Evolutionary conservation across 2,113 vertebrate species (phyloP), one percentile per base, ranked within the genome.

Genomic region (Thermophis baileyi): DNA sequence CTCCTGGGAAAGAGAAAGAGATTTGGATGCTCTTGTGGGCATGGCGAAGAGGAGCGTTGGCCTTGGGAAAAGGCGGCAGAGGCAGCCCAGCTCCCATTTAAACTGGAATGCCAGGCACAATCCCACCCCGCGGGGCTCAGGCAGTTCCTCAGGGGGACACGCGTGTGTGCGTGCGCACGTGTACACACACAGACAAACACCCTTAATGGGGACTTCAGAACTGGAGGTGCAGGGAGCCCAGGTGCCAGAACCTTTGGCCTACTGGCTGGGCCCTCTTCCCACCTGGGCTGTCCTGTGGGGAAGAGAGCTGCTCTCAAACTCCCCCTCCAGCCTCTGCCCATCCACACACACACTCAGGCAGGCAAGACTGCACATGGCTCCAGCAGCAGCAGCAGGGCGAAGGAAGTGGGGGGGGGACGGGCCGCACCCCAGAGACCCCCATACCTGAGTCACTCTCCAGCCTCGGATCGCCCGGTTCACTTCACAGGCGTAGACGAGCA

Each of bases 401-500:
- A 69, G 12, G 30, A 16, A 69, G 30, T 22, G 6, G 22, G 53
- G 53, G 24, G 57, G 25, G 57, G 0, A 9, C 7, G 24, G 24
- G 55, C 60, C 12, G 1, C 60, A n/a, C 60, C 60, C 30, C 60
- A 63, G 4, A 11, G 60, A 10, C 55, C 55, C 30, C 63, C 30
- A 14, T 63, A 69, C 24, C 24, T 92, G 96, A 44, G 92, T 88
- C 25, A 94, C 95, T 94, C 98, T 95, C 96, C 98, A 97, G 8
- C 98, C 98, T 1, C 87, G 93, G 1, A 97, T 88, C 0, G 95
- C 30, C 1, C 93, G 95, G 88, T 95, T 97, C 1, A 97, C 98
- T 93, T 97, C 97, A 53, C 96, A 97, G 0, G 98, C 98, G 0
- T 98, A 98, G 94, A 97, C 96, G 2, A 96, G 63, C 47, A 97